Percentiles rank a stretch among this genome's conserved stretches.
Conservation (phyloP, 2,113 vertebrate genomes). For the Saccopteryx leptura region DNA sequence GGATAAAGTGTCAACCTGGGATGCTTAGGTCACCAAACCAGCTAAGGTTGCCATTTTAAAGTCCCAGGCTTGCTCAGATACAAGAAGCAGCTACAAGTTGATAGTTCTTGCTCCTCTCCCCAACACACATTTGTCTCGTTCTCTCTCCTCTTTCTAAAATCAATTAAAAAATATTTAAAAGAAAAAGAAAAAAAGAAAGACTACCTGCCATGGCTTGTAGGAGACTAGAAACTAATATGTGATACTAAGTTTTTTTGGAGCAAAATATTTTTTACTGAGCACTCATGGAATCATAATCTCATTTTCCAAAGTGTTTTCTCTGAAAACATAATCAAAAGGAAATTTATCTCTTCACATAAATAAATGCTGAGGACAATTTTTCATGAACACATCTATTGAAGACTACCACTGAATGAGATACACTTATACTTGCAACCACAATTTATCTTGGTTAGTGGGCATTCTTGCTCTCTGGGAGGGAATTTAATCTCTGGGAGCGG, state of each 20-base stretch:
- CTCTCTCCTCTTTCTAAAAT: too few relatives aligned
- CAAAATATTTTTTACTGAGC: constrained; percentile 38
- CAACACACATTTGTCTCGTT: too few relatives aligned
- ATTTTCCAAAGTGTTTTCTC: constrained; percentile 65
- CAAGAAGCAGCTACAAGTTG: too few relatives aligned
- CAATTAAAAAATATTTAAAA: too few relatives aligned
- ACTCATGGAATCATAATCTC: constrained; percentile 51
- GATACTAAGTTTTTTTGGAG: constrained; percentile 23
- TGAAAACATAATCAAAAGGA: constrained; percentile 74
- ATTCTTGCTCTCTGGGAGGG: constrained; percentile 60
- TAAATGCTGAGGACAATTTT: constrained; percentile 72
- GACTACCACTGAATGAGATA: constrained; percentile 70
- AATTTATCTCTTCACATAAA: constrained; percentile 69
- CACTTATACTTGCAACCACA: neutral
- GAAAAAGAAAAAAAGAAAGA: neutral
- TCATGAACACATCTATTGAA: constrained; percentile 47
- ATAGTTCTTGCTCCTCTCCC: too few relatives aligned
- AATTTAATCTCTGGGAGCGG: constrained; percentile 70
- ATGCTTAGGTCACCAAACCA: too few relatives aligned
- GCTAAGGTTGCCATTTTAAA: too few relatives aligned
- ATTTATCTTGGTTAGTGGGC: constrained; percentile 71
- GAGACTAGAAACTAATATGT: constrained; percentile 30
- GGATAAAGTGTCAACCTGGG: too few relatives aligned
- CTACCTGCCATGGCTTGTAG: constrained; percentile 26
- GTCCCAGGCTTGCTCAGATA: too few relatives aligned